A percentile compares a stretch with the other conserved stretches of the same genome.
phyloP scores from a whole-genome alignment of 2,888 invertebrate species.

The Empis stercorea region DNA sequence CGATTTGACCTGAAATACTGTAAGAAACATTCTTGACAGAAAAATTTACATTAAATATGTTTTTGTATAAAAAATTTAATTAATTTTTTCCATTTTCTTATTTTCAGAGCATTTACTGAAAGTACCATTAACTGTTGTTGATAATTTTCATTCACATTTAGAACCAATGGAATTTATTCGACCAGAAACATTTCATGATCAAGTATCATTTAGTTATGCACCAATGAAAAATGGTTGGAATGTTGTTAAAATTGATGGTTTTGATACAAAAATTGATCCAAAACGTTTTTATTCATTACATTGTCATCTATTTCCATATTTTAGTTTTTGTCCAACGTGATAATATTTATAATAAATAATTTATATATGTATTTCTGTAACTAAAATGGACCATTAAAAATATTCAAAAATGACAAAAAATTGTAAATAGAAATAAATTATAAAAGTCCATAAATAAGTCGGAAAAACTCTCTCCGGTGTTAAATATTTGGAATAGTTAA shows the following conservation, averaged over 20 bases:
- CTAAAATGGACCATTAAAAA: too few relatives aligned
- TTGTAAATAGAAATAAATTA: background rate
- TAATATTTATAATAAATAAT: constrained; percentile 12
- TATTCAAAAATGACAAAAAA: background rate
- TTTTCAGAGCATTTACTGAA: constrained; percentile 62
- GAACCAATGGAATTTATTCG: constrained; percentile 83
- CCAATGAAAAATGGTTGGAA: constrained; percentile 71
- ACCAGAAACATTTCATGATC: constrained; percentile 65
- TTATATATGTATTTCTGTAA: too few relatives aligned
- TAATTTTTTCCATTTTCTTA: constrained; percentile 30
- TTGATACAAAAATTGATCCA: constrained; percentile 65
- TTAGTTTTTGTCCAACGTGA: constrained; percentile 67
- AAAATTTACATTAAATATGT: background rate
- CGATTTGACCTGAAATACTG: too few relatives aligned
- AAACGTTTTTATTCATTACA: constrained; percentile 82
- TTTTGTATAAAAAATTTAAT: background rate
- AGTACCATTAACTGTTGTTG: constrained; percentile 73
- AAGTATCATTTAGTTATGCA: constrained; percentile 80
- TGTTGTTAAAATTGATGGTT: constrained; percentile 73
- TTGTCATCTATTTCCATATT: constrained; percentile 77
- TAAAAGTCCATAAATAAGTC: background rate
- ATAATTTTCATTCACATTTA: constrained; percentile 88
- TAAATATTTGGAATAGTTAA: background rate
- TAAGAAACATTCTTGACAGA: too few relatives aligned
- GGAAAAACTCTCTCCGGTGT: background rate